Evolutionary conservation across 2,113 vertebrate genomes (phyloP).

Genomic region (Halichoerus grypus): DNA sequence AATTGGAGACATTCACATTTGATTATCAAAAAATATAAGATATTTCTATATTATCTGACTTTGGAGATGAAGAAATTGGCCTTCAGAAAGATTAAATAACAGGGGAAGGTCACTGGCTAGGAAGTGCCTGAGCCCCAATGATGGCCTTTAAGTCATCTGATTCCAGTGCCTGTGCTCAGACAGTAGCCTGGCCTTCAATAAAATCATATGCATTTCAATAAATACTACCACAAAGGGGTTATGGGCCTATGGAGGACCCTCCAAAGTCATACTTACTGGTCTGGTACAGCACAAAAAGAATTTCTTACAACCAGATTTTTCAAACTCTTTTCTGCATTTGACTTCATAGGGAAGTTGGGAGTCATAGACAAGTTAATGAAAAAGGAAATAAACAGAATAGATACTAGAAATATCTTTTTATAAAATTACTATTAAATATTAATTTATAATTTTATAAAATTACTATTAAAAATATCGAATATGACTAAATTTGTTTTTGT

Average conservation of each 20-base stretch:
- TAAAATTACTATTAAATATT: not conserved
- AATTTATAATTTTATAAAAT: not conserved
- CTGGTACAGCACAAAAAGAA: not conserved
- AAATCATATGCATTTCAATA: not conserved
- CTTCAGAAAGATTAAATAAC: not conserved
- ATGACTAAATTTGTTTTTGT: not conserved
- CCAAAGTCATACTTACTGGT: not conserved
- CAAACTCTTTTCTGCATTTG: not conserved
- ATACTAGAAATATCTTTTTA: not conserved
- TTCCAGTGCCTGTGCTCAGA: not conserved
- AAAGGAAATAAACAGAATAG: not conserved
- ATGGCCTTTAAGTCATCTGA: not conserved
- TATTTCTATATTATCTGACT: not conserved
- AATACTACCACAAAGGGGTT: not conserved
- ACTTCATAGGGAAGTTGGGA: not conserved
- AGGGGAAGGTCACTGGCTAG: not conserved
- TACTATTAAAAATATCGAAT: not conserved
- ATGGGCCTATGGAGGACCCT: accelerated
- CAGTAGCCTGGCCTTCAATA: not conserved
- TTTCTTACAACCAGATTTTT: not conserved
- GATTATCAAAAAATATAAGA: not conserved
- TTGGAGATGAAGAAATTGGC: not conserved
- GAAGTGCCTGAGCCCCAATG: not conserved
- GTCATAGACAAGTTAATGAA: not conserved
- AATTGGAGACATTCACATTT: not conserved